Evolutionary conservation across 2,113 vertebrate genomes (phyloP).

Genomic region (Lonchura striata): DNA sequence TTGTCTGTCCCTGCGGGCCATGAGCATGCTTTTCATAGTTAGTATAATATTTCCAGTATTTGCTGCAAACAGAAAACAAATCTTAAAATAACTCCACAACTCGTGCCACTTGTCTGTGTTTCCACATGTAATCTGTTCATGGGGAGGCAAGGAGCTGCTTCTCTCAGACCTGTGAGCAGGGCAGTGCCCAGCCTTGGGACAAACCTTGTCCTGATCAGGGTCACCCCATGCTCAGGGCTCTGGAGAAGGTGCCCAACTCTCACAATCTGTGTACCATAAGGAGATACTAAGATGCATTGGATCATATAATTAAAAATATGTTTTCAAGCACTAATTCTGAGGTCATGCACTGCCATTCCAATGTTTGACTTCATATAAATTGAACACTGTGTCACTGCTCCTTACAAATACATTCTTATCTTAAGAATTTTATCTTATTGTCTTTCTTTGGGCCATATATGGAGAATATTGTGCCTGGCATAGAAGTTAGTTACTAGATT

Average conservation of each 20-base stretch:
- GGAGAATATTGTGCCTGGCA: not conserved
- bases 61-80: conserved; percentile 19
- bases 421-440: not conserved
- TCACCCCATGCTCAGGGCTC: not conserved
- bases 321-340: conserved; percentile 2
- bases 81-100: not conserved
- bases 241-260: not conserved
- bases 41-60: conserved; percentile 5
- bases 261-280: conserved; percentile 10
- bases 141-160: not conserved
- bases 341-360: not conserved
- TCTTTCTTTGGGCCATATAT: not conserved
- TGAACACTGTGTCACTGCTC: not conserved
- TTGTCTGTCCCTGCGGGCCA: not conserved
- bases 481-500: not conserved
- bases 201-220: not conserved
- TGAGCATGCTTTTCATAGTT: not conserved
- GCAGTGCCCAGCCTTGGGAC: not conserved
- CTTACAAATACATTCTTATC: not conserved
- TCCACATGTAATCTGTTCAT: accelerated
- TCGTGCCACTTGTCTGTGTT: not conserved
- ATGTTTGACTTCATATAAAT: conserved; percentile 34
- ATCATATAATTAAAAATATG: conserved; percentile 22
- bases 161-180: not conserved
- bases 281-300: not conserved